phyloP scores from a whole-genome alignment of 2,888 invertebrate species.

The Hirtodrosophila confusa region DNA sequence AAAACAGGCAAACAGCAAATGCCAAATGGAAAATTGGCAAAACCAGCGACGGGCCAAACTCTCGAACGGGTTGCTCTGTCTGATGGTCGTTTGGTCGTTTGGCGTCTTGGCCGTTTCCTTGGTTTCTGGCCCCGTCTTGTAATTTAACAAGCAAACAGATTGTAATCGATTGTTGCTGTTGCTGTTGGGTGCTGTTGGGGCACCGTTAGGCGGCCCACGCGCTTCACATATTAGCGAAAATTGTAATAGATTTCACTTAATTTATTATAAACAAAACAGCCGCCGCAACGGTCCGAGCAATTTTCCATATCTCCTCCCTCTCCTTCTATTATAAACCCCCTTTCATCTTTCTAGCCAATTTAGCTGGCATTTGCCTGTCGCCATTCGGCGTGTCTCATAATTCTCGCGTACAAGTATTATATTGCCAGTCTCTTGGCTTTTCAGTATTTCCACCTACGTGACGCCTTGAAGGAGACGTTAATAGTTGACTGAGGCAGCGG shows the following conservation, averaged over 20 bases:
- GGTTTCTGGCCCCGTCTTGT: slow-evolving; percentile 49
- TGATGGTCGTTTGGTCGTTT: not conserved
- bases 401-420: slow-evolving; percentile 50
- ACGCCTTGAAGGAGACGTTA: slow-evolving; percentile 69
- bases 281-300: slow-evolving; percentile 37
- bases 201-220: slow-evolving; percentile 67
- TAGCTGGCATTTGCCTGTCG: slow-evolving; percentile 64
- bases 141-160: slow-evolving; percentile 79
- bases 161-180: slow-evolving; percentile 70
- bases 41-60: slow-evolving; percentile 15
- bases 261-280: slow-evolving; percentile 61
- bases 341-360: slow-evolving; percentile 29
- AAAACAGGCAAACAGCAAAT: slow-evolving; percentile 39
- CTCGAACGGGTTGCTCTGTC: slow-evolving; percentile 29
- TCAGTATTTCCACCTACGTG: slow-evolving; percentile 64
- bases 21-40: slow-evolving; percentile 72
- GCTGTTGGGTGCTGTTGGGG: slow-evolving; percentile 18
- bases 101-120: slow-evolving; percentile 27
- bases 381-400: slow-evolving; percentile 62
- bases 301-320: slow-evolving; percentile 32
- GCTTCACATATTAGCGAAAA: slow-evolving; percentile 70
- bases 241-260: slow-evolving; percentile 76
- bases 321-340: slow-evolving; percentile 5
- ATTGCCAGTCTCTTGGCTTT: slow-evolving; percentile 18
- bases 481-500: slow-evolving; percentile 38